Percentiles rank a stretch among this genome's conserved stretches.
Conservation (phyloP, 2,888 invertebrate species). For the Caenorhabditis zanzibari region DNA sequence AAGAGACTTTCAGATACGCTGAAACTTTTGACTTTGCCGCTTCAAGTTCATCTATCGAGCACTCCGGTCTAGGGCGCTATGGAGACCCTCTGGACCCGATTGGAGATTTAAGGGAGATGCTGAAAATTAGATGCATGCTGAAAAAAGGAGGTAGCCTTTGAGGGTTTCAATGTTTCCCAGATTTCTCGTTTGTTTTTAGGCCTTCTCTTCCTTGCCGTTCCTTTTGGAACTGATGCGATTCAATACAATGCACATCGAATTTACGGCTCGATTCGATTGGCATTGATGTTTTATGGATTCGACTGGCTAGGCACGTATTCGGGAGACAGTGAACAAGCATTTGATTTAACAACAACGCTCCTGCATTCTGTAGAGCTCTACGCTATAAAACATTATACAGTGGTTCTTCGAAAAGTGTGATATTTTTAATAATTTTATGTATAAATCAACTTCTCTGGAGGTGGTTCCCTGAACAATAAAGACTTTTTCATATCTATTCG, state of each 20-base stretch:
- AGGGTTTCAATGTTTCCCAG: too few relatives aligned
- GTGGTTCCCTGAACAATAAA: too few relatives aligned
- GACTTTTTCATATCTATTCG: too few relatives aligned
- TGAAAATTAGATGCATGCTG: constrained; percentile 53
- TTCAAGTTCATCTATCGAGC: constrained; percentile 29
- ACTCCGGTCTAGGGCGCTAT: constrained; percentile 63
- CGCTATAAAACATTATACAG: neutral
- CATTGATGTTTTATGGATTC: constrained; percentile 45
- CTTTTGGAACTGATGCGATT: constrained; percentile 32
- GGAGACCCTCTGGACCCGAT: constrained; percentile 66
- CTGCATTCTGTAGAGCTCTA: neutral
- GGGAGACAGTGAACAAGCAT: neutral
- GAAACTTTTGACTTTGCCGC: constrained; percentile 55
- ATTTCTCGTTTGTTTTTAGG: constrained; percentile 37
- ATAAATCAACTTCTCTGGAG: neutral
- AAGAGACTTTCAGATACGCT: constrained; percentile 1
- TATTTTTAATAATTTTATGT: neutral
- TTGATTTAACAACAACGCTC: constrained; percentile 4
- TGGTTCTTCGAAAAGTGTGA: neutral
- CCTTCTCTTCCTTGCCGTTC: constrained; percentile 52
- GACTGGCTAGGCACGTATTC: constrained; percentile 40
- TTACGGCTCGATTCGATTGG: constrained; percentile 46
- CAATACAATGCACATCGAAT: constrained; percentile 44
- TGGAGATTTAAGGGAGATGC: constrained; percentile 17
- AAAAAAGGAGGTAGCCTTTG: constrained; percentile 50